Conservation (phyloP, 2,113 vertebrate species). For the Anas platyrhynchos region DNA sequence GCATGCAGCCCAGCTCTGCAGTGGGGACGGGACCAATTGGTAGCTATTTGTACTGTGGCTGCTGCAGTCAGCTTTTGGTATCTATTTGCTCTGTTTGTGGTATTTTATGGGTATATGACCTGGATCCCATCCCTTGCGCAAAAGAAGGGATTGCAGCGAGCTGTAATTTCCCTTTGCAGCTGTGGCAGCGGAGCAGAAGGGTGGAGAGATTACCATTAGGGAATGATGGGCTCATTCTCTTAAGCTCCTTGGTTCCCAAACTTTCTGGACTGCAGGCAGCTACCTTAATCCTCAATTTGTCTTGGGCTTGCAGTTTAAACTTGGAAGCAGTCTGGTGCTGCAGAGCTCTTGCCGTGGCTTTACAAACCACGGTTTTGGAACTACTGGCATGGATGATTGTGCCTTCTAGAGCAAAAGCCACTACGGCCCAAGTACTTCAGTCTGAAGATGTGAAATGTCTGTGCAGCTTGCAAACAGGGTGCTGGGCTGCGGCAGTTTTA, state of each 20-base stretch:
- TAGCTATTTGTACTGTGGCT: background rate
- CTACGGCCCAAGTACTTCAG: background rate
- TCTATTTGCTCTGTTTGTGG: background rate
- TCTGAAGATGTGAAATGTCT: background rate
- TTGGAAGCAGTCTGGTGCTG: background rate
- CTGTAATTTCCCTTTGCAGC: background rate
- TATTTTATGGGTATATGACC: background rate
- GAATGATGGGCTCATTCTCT: background rate
- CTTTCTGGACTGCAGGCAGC: background rate
- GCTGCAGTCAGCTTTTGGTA: background rate
- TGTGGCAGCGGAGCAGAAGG: background rate
- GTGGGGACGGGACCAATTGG: background rate
- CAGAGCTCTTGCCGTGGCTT: background rate
- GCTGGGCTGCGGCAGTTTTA: rapidly evolving
- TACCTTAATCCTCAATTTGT: background rate
- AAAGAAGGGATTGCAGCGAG: background rate
- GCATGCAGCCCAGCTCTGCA: background rate
- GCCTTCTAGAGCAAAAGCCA: background rate
- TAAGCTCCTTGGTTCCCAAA: background rate
- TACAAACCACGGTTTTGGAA: background rate
- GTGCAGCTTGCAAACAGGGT: background rate
- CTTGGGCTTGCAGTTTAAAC: background rate
- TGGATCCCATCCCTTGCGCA: background rate
- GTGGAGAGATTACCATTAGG: background rate
- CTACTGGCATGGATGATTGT: background rate